Conservation (phyloP, 2,113 vertebrate species). For the Riparia riparia region DNA sequence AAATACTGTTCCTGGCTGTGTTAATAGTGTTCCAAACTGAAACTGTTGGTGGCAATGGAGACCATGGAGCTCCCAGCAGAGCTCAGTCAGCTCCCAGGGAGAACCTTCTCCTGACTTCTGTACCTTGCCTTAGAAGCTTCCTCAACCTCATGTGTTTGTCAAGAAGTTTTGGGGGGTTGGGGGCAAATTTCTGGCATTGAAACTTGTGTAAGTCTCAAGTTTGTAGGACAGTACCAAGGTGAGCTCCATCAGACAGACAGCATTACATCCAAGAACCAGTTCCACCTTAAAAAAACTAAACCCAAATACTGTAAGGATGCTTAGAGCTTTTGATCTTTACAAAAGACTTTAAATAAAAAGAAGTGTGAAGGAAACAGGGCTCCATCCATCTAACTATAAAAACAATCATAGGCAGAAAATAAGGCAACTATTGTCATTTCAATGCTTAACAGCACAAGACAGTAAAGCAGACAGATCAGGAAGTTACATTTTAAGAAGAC, state of each 20-base stretch:
- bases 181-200: not conserved
- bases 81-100: not conserved
- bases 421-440: not conserved
- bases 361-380: not conserved
- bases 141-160: not conserved
- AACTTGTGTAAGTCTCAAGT: not conserved
- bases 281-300: not conserved
- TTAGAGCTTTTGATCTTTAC: not conserved
- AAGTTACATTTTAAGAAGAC: not conserved
- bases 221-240: not conserved
- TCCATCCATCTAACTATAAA: not conserved
- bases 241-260: not conserved
- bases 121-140: not conserved
- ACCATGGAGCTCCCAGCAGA: not conserved
- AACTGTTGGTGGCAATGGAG: not conserved
- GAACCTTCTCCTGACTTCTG: not conserved
- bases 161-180: not conserved
- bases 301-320: not conserved
- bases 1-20: not conserved
- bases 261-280: not conserved
- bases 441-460: not conserved
- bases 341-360: not conserved
- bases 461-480: not conserved
- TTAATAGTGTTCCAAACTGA: not conserved
- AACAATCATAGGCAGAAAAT: not conserved